Conservation (phyloP, 2,888 invertebrate genomes). For the Bellardia pandia region DNA sequence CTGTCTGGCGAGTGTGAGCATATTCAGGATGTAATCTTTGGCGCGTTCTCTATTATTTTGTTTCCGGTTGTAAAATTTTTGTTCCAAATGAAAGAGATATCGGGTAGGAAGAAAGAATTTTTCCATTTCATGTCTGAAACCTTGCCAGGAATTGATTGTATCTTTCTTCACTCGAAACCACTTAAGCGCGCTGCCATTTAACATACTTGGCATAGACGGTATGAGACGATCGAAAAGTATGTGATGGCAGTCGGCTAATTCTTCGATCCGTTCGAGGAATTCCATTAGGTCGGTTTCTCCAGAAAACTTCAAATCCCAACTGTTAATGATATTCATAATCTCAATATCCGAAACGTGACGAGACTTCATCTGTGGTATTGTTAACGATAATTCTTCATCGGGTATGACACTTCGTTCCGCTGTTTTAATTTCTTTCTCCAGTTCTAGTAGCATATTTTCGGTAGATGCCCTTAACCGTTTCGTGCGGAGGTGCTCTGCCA, state of each 20-base stretch:
- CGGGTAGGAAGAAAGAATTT: slow-evolving; percentile 17
- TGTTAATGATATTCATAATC: not conserved
- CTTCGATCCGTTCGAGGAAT: slow-evolving; percentile 29
- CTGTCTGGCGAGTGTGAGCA: not conserved
- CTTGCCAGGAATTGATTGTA: not conserved
- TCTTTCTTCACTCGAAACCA: slow-evolving; percentile 10
- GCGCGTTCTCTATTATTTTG: slow-evolving; percentile 16
- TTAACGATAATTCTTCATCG: not conserved
- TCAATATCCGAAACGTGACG: not conserved
- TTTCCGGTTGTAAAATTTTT: slow-evolving; percentile 27
- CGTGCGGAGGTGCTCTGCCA: not conserved
- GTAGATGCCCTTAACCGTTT: not conserved
- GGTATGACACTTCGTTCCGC: not conserved
- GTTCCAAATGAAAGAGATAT: slow-evolving; percentile 4
- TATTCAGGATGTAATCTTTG: slow-evolving; percentile 18
- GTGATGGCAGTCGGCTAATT: slow-evolving; percentile 15
- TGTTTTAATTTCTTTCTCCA: not conserved
- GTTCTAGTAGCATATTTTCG: not conserved
- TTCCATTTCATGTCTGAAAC: not conserved
- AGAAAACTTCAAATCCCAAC: not conserved
- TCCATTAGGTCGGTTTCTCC: slow-evolving; percentile 8
- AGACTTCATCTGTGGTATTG: not conserved
- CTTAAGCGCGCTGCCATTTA: slow-evolving; percentile 6
- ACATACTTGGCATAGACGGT: not conserved
- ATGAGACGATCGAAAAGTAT: not conserved